These are phyloP conservation scores for Coecobrya sp. DNA, from an alignment of 2,888 invertebrate genomes.

Conservation along the genomic window DNA sequence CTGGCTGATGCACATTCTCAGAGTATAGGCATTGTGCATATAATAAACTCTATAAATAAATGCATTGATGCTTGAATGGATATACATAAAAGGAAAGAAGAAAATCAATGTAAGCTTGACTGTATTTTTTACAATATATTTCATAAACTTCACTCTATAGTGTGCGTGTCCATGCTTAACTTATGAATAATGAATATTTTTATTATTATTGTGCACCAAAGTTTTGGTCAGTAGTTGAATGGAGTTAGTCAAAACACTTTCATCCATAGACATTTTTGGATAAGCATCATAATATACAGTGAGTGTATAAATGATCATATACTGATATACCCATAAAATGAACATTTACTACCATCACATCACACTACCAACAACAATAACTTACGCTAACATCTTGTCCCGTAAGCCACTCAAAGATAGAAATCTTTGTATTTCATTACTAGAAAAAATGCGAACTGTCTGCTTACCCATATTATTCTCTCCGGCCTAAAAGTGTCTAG, in stretches of 20 bases:
- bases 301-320: conserved; percentile 38
- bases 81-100: not conserved
- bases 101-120: not conserved
- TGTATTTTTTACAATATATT: not conserved
- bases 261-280: not conserved
- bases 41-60: conserved; percentile 17
- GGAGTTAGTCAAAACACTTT: conserved; percentile 41
- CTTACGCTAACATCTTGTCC: conserved; percentile 8
- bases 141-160: not conserved
- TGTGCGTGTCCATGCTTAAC: conserved; percentile 32
- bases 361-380: conserved; percentile 5
- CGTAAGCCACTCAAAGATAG: not conserved
- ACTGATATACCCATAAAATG: conserved; percentile 14
- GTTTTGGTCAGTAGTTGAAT: conserved; percentile 53
- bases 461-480: not conserved
- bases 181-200: conserved; percentile 67
- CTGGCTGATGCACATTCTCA: not conserved
- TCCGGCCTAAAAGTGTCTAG: conserved; percentile 21
- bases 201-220: conserved; percentile 5
- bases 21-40: not conserved
- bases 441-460: not conserved
- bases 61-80: conserved; percentile 29
- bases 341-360: conserved; percentile 7
- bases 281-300: not conserved
- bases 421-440: conserved; percentile 8